These are phyloP conservation scores for Cygnus olor DNA, from an alignment of 2,797 vertebrate genomes.

Conservation along the genomic window DNA sequence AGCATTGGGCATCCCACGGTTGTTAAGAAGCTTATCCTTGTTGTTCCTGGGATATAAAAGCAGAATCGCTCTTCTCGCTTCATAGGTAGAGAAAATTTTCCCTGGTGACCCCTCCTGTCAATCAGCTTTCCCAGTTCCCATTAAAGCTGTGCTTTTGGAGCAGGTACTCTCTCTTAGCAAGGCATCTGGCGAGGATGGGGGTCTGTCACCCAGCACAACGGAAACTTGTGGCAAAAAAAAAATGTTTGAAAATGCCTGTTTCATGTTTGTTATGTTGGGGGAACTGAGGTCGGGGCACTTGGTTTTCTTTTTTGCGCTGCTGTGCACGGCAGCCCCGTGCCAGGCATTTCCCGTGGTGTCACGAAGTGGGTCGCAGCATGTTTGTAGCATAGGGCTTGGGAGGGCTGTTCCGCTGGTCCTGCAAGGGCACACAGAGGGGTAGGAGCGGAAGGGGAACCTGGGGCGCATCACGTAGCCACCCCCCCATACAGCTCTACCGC, in stretches of 20 bases:
- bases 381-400: neutral
- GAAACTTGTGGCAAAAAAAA: neutral
- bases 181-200: neutral
- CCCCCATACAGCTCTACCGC: neutral
- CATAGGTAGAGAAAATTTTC: neutral
- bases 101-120: neutral
- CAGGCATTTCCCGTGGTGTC: no score
- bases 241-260: neutral
- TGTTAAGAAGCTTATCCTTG: constrained; percentile 8
- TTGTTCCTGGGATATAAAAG: neutral
- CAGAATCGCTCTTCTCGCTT: neutral
- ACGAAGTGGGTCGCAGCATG: no score
- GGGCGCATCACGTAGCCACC: neutral
- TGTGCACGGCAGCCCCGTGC: neutral
- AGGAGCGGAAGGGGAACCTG: neutral
- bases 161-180: neutral
- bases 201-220: neutral
- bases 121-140: neutral
- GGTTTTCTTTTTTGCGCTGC: neutral
- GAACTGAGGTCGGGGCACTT: neutral
- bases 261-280: no score
- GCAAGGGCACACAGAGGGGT: neutral
- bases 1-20: neutral
- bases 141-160: neutral
- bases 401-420: neutral